phyloP scores from a whole-genome alignment of 2,797 vertebrate species.

The Scyliorhinus canicula region DNA sequence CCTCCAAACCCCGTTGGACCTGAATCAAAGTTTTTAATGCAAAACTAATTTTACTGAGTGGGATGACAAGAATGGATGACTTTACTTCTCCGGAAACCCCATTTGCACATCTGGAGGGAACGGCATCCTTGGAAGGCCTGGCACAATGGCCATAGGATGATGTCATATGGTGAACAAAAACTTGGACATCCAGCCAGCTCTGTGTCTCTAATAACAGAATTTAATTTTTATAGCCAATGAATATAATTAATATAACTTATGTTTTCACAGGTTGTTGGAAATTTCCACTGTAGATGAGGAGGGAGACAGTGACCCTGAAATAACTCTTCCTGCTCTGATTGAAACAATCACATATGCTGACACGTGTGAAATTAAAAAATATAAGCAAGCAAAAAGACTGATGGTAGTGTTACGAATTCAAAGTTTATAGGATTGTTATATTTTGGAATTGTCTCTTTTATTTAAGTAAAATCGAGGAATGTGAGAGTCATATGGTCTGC shows the following conservation, averaged over 20 bases:
- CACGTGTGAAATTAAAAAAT: constrained; percentile 41
- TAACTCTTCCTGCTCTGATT: constrained; percentile 48
- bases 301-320: constrained; percentile 40
- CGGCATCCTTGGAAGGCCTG: not conserved
- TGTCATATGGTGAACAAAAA: not conserved
- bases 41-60: not conserved
- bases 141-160: not conserved
- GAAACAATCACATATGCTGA: constrained; percentile 40
- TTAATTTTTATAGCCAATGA: not conserved
- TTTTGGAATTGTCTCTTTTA: not conserved
- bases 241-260: not conserved
- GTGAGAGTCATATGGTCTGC: not conserved
- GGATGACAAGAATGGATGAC: not conserved
- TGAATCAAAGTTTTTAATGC: not conserved
- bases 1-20: not conserved
- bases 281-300: constrained; percentile 37
- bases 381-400: constrained; percentile 47
- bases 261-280: constrained; percentile 47
- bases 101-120: not conserved
- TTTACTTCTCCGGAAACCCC: not conserved
- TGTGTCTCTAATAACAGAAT: not conserved
- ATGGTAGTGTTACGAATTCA: constrained; percentile 39
- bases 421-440: not conserved
- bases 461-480: not conserved
- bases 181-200: not conserved